A percentile compares a stretch with the other conserved stretches of the same genome.
Evolutionary conservation across 2,113 vertebrate genomes (phyloP).

Genomic region (Garra rufa): DNA sequence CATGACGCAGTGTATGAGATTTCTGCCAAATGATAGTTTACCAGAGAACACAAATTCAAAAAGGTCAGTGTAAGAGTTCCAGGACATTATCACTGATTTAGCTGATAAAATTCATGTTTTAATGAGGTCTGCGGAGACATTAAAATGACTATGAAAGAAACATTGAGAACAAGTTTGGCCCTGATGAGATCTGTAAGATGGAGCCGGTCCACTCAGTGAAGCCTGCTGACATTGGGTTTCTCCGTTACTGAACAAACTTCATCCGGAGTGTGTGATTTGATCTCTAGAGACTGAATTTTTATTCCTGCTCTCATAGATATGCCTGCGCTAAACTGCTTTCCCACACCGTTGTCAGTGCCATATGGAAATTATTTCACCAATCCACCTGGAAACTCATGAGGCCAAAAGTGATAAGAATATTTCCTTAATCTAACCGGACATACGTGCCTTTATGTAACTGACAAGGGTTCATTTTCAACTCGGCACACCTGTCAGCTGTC

Average conservation of each 20-base stretch:
- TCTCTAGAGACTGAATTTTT: constrained; percentile 5
- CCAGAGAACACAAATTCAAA: constrained; percentile 13
- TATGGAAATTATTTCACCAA: constrained; percentile 36
- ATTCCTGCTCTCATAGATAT: constrained; percentile 25
- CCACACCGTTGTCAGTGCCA: constrained; percentile 31
- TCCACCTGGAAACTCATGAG: constrained; percentile 28
- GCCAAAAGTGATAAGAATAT: constrained; percentile 40
- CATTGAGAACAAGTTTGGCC: constrained; percentile 4
- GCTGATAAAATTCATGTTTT: constrained; percentile 1
- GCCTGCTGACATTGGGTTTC: constrained; percentile 3
- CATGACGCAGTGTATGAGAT: background rate
- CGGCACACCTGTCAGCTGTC: constrained; percentile 30
- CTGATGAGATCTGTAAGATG: constrained; percentile 25
- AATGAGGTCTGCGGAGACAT: constrained; percentile 1
- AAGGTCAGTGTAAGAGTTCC: background rate
- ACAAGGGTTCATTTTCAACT: constrained; percentile 34
- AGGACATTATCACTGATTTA: constrained; percentile 8
- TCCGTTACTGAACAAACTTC: constrained; percentile 8
- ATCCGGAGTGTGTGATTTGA: constrained; percentile 1
- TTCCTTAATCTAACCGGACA: constrained; percentile 10
- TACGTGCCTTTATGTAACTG: constrained; percentile 12
- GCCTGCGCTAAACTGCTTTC: constrained; percentile 2
- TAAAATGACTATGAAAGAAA: constrained; percentile 23
- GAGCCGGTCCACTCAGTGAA: constrained; percentile 3
- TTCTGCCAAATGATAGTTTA: background rate